These are phyloP conservation scores for western clawed frog (Xenopus tropicalis) DNA, from an alignment of 2,113 vertebrate species.

Conservation along the genomic window DNA sequence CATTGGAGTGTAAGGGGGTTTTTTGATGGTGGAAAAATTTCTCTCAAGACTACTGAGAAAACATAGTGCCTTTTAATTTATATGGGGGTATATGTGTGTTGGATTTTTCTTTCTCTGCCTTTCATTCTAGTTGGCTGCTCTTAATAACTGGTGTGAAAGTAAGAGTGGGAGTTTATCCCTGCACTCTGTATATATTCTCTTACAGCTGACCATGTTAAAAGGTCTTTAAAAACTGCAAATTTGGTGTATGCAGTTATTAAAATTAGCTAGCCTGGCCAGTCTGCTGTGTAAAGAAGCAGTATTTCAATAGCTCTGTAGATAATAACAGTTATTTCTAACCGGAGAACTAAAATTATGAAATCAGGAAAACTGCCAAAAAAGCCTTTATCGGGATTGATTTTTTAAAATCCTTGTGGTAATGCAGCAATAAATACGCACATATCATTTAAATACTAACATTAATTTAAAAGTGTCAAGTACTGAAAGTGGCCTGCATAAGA, in stretches of 20 bases:
- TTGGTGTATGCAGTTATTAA: neutral
- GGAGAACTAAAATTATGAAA: neutral
- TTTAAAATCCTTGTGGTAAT: neutral
- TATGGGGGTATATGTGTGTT: too few relatives aligned
- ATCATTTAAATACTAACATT: conserved; percentile 1
- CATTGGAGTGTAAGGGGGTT: too few relatives aligned
- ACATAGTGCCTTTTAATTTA: too few relatives aligned
- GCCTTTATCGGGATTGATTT: conserved; percentile 1
- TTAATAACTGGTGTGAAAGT: too few relatives aligned
- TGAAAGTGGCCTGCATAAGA: conserved; percentile 13
- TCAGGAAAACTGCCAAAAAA: neutral
- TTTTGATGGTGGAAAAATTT: too few relatives aligned
- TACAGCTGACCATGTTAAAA: neutral
- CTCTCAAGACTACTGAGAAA: too few relatives aligned
- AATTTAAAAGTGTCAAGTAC: conserved; percentile 3
- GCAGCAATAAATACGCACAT: neutral
- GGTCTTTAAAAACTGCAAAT: neutral
- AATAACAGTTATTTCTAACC: conserved; percentile 1
- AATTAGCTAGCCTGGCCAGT: neutral
- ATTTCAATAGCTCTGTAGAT: neutral
- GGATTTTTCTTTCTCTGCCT: too few relatives aligned
- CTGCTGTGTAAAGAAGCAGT: neutral
- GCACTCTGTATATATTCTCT: too few relatives aligned
- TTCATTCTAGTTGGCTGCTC: too few relatives aligned
- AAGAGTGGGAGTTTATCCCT: too few relatives aligned